Conservation (phyloP, 2,113 vertebrate genomes). For the Grus americana region DNA sequence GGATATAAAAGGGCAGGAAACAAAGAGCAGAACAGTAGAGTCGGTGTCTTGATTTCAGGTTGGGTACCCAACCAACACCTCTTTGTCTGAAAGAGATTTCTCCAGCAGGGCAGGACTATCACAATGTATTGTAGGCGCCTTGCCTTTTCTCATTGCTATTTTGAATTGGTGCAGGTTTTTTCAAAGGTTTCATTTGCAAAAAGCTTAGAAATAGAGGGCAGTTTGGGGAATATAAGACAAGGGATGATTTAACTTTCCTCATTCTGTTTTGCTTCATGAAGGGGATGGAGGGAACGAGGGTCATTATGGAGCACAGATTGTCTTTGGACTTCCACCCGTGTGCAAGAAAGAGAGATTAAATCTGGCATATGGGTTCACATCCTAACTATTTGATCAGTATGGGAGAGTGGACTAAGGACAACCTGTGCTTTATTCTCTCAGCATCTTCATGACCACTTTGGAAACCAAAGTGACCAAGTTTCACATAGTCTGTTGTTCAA, state of each 20-base stretch:
- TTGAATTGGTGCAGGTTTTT: background rate
- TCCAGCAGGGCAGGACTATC: background rate
- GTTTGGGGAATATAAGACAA: background rate
- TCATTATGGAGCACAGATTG: background rate
- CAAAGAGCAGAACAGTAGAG: background rate
- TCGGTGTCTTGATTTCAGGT: background rate
- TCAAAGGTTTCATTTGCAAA: background rate
- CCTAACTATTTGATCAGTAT: background rate
- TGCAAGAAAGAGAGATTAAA: background rate
- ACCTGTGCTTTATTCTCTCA: background rate
- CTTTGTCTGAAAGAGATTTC: background rate
- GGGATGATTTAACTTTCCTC: background rate
- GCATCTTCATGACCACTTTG: background rate
- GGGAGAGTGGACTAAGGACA: background rate
- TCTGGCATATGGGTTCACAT: background rate
- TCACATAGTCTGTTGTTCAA: background rate
- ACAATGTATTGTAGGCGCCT: background rate
- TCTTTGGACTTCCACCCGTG: background rate
- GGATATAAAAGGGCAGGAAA: background rate
- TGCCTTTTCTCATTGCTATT: background rate
- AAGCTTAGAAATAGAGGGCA: background rate
- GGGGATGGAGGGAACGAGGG: rapidly evolving
- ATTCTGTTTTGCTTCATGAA: background rate
- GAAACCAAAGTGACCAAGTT: background rate
- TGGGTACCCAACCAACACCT: background rate